phyloP scores from a whole-genome alignment of 1,140 invertebrate species.

The Medauroidea extradentata region DNA sequence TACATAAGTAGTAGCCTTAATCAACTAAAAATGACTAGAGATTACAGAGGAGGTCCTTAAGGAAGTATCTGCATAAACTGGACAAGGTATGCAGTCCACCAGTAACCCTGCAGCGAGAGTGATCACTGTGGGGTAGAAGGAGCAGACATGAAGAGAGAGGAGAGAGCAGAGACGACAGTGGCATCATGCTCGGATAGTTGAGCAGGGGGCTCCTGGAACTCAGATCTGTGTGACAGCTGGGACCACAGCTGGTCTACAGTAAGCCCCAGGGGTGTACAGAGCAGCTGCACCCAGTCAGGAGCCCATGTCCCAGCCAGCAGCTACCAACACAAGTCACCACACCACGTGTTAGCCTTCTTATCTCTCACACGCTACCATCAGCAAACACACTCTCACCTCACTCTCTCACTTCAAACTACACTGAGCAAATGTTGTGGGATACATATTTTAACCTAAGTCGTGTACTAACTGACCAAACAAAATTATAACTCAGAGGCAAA shows the following conservation, averaged over 20 bases:
- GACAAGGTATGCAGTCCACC: too few species aligned
- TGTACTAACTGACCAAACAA: too few species aligned
- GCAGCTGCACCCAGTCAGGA: slow-evolving; percentile 50
- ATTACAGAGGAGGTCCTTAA: too few species aligned
- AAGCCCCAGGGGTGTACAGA: slow-evolving; percentile 51
- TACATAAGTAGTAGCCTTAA: too few species aligned
- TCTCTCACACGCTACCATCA: too few species aligned
- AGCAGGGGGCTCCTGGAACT: background rate
- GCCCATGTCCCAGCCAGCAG: slow-evolving; percentile 47
- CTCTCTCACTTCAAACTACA: background rate
- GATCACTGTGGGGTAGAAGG: background rate
- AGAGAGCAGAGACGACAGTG: slow-evolving; percentile 3
- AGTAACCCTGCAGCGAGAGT: too few species aligned
- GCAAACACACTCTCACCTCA: background rate
- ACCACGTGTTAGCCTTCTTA: too few species aligned
- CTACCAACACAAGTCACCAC: slow-evolving; percentile 31
- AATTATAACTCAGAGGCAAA: too few species aligned
- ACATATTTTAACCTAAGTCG: too few species aligned
- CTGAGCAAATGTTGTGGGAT: background rate
- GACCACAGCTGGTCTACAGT: slow-evolving; percentile 41
- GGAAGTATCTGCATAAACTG: too few species aligned
- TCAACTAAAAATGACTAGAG: too few species aligned
- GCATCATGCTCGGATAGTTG: slow-evolving; percentile 5
- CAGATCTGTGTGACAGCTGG: slow-evolving; percentile 3
- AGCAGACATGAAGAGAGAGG: background rate